Evolutionary conservation across 1,140 invertebrate species (phyloP).

Genomic region (Euglossa dilemma): DNA sequence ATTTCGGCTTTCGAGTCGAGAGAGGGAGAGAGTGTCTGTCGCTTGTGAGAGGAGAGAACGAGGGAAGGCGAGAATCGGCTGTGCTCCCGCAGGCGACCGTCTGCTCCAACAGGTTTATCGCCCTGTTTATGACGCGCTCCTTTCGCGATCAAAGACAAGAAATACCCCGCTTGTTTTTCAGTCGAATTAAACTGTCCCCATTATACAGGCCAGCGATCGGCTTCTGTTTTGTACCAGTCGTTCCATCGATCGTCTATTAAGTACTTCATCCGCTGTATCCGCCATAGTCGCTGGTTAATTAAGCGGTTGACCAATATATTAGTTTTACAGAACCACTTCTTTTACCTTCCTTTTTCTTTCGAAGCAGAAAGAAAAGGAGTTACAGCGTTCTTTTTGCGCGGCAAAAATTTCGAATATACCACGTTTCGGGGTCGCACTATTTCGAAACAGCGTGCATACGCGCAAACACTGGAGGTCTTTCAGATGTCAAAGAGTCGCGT

Average conservation of each 20-base stretch:
- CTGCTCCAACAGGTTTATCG: constrained; percentile 34
- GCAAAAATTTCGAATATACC: background rate
- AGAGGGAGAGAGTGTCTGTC: constrained; percentile 36
- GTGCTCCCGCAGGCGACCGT: constrained; percentile 28
- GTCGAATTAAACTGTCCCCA: background rate
- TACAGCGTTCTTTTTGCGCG: background rate
- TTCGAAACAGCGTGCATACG: background rate
- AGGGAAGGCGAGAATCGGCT: constrained; percentile 44
- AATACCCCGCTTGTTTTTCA: background rate
- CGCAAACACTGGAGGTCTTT: background rate
- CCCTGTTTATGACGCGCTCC: constrained; percentile 46
- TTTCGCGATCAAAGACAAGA: constrained; percentile 30
- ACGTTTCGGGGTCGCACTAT: background rate
- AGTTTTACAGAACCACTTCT: too few relatives aligned
- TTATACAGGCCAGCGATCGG: background rate
- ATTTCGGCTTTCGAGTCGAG: constrained; percentile 51
- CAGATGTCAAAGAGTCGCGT: background rate
- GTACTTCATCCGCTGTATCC: background rate
- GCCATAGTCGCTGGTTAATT: background rate
- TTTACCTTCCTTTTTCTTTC: too few relatives aligned
- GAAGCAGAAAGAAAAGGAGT: background rate
- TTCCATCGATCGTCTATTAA: background rate
- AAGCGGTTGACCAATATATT: background rate
- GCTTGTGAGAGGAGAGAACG: constrained; percentile 39
- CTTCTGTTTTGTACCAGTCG: background rate